Percentiles rank a stretch among this genome's conserved stretches.
Evolutionary conservation across 2,113 vertebrate species (phyloP).

Genomic region (Merops nubicus): DNA sequence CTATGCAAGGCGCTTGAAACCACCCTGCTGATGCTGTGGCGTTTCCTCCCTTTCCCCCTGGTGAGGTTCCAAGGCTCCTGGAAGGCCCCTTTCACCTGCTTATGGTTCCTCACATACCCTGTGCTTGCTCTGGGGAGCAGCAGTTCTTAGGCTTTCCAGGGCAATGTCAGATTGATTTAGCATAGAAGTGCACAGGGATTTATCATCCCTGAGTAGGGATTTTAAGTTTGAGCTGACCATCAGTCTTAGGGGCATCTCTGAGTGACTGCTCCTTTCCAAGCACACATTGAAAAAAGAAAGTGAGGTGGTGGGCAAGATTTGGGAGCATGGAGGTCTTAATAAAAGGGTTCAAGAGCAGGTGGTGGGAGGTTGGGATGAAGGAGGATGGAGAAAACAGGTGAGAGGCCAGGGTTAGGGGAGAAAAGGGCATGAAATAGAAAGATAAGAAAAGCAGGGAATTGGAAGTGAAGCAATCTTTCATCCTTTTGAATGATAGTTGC

Average conservation of each 20-base stretch:
- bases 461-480: background rate
- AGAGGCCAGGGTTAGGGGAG: background rate
- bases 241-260: background rate
- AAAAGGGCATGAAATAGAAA: background rate
- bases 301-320: background rate
- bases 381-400: background rate
- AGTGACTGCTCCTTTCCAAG: background rate
- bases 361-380: background rate
- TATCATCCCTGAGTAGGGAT: background rate
- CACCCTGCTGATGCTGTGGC: background rate
- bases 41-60: background rate
- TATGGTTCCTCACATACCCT: rapidly evolving
- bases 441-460: background rate
- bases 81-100: background rate
- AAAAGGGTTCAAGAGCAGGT: background rate
- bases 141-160: background rate
- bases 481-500: background rate
- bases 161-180: background rate
- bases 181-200: background rate
- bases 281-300: rapidly evolving
- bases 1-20: background rate
- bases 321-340: background rate
- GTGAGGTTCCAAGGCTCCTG: background rate
- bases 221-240: background rate
- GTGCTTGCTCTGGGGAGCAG: background rate